Evolutionary conservation across 2,888 invertebrate genomes (phyloP).

Genomic region (Acanthosoma haemorrhoidale): DNA sequence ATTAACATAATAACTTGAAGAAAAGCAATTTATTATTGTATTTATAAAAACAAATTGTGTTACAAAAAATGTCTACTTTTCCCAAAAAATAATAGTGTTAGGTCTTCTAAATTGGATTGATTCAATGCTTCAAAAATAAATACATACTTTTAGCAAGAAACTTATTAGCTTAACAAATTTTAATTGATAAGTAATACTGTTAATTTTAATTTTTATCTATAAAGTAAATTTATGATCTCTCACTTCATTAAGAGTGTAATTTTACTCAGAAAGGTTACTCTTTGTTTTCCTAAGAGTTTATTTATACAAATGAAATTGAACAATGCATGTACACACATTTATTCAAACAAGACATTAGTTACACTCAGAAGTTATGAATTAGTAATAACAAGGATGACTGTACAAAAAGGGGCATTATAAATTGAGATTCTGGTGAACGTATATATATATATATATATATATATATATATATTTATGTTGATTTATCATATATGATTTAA

Average conservation of each 20-base stretch:
- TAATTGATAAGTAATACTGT: too few relatives aligned
- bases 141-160: too few relatives aligned
- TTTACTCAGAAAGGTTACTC: too few relatives aligned
- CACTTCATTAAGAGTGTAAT: too few relatives aligned
- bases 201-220: too few relatives aligned
- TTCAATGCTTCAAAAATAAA: not conserved
- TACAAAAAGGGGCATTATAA: not conserved
- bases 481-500: not conserved
- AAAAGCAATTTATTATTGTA: not conserved
- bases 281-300: too few relatives aligned
- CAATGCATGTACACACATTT: conserved; percentile 21
- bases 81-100: too few relatives aligned
- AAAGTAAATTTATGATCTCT: too few relatives aligned
- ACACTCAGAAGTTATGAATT: not conserved
- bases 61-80: not conserved
- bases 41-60: not conserved
- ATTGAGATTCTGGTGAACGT: not conserved
- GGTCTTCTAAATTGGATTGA: not conserved
- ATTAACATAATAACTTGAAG: not conserved
- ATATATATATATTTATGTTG: not conserved
- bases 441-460: conserved; percentile 1
- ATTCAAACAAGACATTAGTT: not conserved
- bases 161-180: too few relatives aligned
- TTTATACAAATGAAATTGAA: too few relatives aligned
- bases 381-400: not conserved